Conservation (phyloP, 2,797 vertebrate genomes). For the Galago senegalensis region DNA sequence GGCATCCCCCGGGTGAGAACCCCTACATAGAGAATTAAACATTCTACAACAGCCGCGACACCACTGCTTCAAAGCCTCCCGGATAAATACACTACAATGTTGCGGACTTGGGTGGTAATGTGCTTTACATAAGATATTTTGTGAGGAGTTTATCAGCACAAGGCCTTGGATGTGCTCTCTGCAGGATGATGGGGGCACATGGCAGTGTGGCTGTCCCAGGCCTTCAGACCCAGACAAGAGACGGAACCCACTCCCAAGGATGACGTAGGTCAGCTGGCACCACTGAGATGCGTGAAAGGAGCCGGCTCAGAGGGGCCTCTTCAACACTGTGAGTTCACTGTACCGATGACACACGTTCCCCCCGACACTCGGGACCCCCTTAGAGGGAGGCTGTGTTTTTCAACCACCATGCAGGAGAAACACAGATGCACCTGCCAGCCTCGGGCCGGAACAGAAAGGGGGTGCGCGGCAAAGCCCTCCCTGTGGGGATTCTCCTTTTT, state of each 20-base stretch:
- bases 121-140: accelerated
- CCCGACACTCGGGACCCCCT: accelerated
- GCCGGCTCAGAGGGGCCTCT: too few species aligned
- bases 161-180: neutral
- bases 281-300: accelerated
- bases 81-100: neutral
- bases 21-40: too few species aligned
- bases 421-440: accelerated
- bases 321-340: accelerated
- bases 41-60: neutral
- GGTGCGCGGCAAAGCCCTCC: neutral
- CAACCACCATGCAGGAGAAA: accelerated
- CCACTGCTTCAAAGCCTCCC: too few species aligned
- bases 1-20: accelerated
- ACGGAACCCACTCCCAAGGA: accelerated
- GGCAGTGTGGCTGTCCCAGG: neutral
- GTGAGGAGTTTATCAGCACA: too few species aligned
- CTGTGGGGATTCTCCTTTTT: accelerated
- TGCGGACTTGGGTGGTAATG: accelerated
- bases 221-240: neutral
- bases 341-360: accelerated
- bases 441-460: accelerated
- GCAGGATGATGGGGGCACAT: neutral
- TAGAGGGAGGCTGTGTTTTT: accelerated
- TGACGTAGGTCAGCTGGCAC: neutral